Conservation (phyloP, 2,888 invertebrate genomes). For the Rhopalosiphum nymphaeae region DNA sequence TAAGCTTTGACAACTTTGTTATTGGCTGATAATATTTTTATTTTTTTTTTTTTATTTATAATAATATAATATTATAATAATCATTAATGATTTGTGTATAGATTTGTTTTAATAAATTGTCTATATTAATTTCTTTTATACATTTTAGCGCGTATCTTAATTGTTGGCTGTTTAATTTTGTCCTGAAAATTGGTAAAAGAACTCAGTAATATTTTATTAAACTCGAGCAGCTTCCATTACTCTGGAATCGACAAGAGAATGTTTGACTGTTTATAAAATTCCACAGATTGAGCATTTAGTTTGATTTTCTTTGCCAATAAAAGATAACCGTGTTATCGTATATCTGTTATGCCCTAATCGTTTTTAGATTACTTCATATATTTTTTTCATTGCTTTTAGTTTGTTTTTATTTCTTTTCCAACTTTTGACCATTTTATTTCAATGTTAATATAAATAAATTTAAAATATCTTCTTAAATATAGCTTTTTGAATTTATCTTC, state of each 20-base stretch:
- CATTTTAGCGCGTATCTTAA: neutral
- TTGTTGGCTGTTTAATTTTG: neutral
- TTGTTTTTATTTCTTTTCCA: neutral
- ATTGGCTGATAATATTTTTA: neutral
- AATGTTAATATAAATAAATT: neutral
- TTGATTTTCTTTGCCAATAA: neutral
- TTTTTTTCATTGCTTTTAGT: neutral
- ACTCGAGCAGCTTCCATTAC: neutral
- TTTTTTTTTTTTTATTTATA: neutral
- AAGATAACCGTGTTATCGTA: neutral
- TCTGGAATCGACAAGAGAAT: neutral
- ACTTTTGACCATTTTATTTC: neutral
- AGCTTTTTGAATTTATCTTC: neutral
- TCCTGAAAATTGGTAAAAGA: neutral
- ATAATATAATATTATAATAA: too few species aligned
- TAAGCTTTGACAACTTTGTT: neutral
- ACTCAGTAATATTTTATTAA: neutral
- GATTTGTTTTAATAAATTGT: too few species aligned
- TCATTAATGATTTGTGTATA: too few species aligned
- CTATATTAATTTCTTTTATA: neutral
- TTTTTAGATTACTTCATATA: neutral
- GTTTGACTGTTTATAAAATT: neutral
- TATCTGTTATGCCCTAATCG: neutral
- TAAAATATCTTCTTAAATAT: neutral
- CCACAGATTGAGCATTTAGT: neutral